Evolutionary conservation across 2,888 invertebrate species (phyloP).

Genomic region (Drosophila trichaetosa): DNA sequence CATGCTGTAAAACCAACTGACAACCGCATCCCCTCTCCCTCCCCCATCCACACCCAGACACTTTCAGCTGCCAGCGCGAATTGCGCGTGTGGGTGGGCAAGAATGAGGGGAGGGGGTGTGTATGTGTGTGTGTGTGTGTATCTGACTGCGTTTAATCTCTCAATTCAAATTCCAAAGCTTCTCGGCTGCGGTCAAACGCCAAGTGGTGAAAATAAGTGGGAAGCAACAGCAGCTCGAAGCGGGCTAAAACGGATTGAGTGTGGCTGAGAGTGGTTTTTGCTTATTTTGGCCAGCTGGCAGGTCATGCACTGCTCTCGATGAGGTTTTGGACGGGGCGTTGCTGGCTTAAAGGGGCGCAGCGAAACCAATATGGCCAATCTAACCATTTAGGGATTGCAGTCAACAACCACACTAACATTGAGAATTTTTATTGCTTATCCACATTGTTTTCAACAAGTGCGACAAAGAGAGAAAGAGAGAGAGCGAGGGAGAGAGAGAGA

Average conservation of each 20-base stretch:
- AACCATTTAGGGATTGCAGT: slow-evolving; percentile 35
- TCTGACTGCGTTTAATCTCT: slow-evolving; percentile 67
- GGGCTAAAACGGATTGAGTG: slow-evolving; percentile 16
- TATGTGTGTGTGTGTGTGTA: neutral
- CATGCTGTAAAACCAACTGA: slow-evolving; percentile 44
- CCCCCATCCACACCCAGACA: neutral
- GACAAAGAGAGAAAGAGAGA: neutral
- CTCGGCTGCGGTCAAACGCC: slow-evolving; percentile 42
- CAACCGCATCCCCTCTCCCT: slow-evolving; percentile 9
- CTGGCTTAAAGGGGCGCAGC: neutral
- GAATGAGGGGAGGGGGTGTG: neutral
- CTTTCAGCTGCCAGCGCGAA: slow-evolving; percentile 19
- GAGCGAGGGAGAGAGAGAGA: neutral
- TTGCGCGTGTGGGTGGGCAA: slow-evolving; percentile 45
- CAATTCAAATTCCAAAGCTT: slow-evolving; percentile 68
- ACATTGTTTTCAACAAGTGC: slow-evolving; percentile 25
- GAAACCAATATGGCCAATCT: neutral
- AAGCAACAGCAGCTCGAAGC: slow-evolving; percentile 22
- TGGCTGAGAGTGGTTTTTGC: slow-evolving; percentile 20
- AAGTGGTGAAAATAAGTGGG: slow-evolving; percentile 57
- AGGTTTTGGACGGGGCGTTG: neutral
- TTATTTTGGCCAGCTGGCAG: slow-evolving; percentile 51
- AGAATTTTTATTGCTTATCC: slow-evolving; percentile 11
- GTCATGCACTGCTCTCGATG: slow-evolving; percentile 8
- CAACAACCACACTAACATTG: slow-evolving; percentile 25